Evolutionary conservation across 2,797 vertebrate species (phyloP), one percentile per base, ranked within the genome.

Genomic region (Knipowitschia caucasica): DNA sequence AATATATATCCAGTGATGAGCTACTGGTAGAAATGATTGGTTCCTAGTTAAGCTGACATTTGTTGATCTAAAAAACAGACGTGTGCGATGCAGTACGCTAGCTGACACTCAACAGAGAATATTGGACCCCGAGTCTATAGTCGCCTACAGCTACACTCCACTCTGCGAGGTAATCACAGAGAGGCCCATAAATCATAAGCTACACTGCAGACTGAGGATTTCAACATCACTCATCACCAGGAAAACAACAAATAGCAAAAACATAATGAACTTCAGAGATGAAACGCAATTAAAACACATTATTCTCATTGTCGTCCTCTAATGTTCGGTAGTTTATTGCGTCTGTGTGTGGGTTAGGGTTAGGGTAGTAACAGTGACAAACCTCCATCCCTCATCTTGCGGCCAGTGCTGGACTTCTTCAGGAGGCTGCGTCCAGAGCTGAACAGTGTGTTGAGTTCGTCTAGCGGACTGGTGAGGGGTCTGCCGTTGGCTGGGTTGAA

Each of bases 401-500:
- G 90, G n/a, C 94, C 94, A 0, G 90, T 91, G 2, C 92, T 90
- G 10, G 96, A 95, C 80, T 93, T 96, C 58, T 94, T 92, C 18
- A 99, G 89, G 55, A 95, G 84, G 35, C 89, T 94, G 68, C 93
- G 88, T 33, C 96, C 96, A 14, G 95, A 96, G 86, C 83, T 98
- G 85, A 99, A 96, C 56, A 99, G 85, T 4, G 92, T 97, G 65
- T 92, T 92, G 68, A 99, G 92, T 79, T 98, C 96, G 50, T 98
- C 96, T 58, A 98, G 89, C 0, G 96, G 96, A 77, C 96, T 98
- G 83, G 91, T 93, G 33, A 96, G 83, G 0, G 92, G 87, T 43
- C 94, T 89, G 34, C 89, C 81, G 64, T 90, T 93, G 53, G 93
- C 91, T 14, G 94, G 92, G 67, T 92, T 98, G 74, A 92, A 93